Evolutionary conservation across 1,140 invertebrate species (phyloP), one percentile per base, ranked within the genome.

Genomic region (Marisa cornuarietis): DNA sequence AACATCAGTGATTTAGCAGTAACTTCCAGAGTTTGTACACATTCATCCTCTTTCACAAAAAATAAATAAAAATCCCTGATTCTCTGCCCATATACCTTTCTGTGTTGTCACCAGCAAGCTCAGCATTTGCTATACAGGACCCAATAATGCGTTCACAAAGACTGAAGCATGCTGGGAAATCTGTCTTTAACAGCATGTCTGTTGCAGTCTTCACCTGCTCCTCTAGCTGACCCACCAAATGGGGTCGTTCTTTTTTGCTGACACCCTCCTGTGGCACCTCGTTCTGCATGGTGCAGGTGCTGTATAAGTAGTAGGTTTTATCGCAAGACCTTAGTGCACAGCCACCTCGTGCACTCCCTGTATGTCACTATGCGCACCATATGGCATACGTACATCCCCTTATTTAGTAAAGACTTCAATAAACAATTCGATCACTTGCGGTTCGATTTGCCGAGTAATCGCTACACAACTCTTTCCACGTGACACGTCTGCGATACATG

Each of bases 181-280:
- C 31, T 20, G 74, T 76, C 61, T 65, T n/a, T 63, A 76, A 49
- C 11, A 76, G 74, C 42, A 42, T 63, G 62, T 76, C 74, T 49
- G 74, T 76, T 31, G 74, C 74, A 13, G 62, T 9, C 62, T 76
- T 76, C 13, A 76, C 61, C 42, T 76, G 61, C 74, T 76, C 74
- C 62, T 76, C 74, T 1, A 76, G 62, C 16, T 22, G 18, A 22
- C 24, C 20, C 7, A 63, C n/a, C 49, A 76, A 26, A 18, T n/a
- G 11, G 26, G 61, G 14, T 31, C 13, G 11, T 16, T 9, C 26
- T 8, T 26, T 63, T 58, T 58, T 11, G 6, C 31, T 42, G 54
- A 18, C 11, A 0, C 16, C 54, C 54, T 18, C 54, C 9, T 11
- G 11, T 58, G 54, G 54, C 54, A 58, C 54, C 54, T 58, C 54